Percentiles rank a stretch among this genome's conserved stretches.
phyloP scores from a whole-genome alignment of 2,113 vertebrate genomes.

The Caloenas nicobarica region DNA sequence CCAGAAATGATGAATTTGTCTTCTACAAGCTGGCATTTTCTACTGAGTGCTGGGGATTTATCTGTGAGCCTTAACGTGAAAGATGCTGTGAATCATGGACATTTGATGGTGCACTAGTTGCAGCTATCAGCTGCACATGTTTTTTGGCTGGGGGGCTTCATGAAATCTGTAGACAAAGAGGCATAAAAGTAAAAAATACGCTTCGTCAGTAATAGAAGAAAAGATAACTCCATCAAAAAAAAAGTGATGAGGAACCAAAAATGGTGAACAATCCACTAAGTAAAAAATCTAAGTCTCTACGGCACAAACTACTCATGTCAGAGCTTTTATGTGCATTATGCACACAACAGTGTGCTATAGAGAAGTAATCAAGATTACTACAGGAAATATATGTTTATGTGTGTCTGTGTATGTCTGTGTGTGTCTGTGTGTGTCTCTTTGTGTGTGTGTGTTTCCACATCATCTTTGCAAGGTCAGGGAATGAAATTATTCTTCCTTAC shows the following conservation, averaged over 20 bases:
- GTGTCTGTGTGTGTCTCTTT: not conserved
- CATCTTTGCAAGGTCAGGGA: not conserved
- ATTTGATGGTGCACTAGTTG: constrained; percentile 24
- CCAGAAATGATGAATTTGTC: constrained; percentile 48
- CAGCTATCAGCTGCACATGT: not conserved
- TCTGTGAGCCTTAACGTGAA: constrained; percentile 21
- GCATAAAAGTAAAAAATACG: constrained; percentile 2
- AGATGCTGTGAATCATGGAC: not conserved
- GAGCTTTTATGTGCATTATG: not conserved
- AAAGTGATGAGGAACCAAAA: not conserved
- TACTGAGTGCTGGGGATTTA: constrained; percentile 55
- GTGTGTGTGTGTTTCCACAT: not conserved
- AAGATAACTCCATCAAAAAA: not conserved
- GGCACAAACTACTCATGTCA: not conserved
- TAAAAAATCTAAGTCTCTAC: not conserved
- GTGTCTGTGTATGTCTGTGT: not conserved
- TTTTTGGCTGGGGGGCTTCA: not conserved
- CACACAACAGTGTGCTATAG: not conserved
- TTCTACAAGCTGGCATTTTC: constrained; percentile 57
- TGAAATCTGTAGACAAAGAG: constrained; percentile 23
- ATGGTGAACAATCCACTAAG: not conserved
- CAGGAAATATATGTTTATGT: too few relatives aligned
- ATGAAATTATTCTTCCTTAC: not conserved
- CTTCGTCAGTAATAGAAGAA: not conserved
- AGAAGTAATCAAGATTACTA: not conserved